Percentiles rank a stretch among this genome's conserved stretches.
These are phyloP conservation scores for Isichthys henryi DNA, from an alignment of 2,113 vertebrate genomes.

Conservation along the genomic window DNA sequence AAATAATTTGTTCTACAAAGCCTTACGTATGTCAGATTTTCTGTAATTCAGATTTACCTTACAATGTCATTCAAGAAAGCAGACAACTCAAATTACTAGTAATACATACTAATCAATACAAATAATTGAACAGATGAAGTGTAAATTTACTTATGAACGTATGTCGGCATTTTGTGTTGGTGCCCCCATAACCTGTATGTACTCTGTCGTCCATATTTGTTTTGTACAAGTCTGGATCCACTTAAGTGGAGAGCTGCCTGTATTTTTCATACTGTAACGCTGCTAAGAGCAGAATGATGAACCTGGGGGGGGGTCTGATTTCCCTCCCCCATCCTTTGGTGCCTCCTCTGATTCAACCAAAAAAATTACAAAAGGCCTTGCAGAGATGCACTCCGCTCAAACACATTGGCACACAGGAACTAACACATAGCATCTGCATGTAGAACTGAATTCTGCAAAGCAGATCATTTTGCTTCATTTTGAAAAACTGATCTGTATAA, in stretches of 20 bases:
- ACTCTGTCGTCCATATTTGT: background rate
- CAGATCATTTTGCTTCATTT: constrained; percentile 73
- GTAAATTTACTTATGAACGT: background rate
- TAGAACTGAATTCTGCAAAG: constrained; percentile 77
- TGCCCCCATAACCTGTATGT: background rate
- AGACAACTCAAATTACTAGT: background rate
- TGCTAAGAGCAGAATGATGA: background rate
- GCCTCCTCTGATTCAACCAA: background rate
- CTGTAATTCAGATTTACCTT: background rate
- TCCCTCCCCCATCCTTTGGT: background rate
- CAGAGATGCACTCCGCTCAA: background rate
- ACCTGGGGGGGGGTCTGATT: background rate
- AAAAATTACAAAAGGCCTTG: background rate
- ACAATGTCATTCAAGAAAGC: background rate
- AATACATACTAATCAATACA: background rate
- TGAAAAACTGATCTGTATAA: constrained; percentile 74
- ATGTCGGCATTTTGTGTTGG: background rate
- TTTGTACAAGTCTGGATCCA: background rate
- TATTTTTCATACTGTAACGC: constrained; percentile 53
- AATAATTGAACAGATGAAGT: background rate
- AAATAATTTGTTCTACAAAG: background rate
- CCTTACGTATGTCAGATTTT: background rate
- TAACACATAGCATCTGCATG: constrained; percentile 75
- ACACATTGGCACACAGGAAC: constrained; percentile 32
- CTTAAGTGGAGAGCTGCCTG: background rate